Evolutionary conservation across 2,797 vertebrate species (phyloP), one percentile per base, ranked within the genome.

Genomic region (Chelmon rostratus): DNA sequence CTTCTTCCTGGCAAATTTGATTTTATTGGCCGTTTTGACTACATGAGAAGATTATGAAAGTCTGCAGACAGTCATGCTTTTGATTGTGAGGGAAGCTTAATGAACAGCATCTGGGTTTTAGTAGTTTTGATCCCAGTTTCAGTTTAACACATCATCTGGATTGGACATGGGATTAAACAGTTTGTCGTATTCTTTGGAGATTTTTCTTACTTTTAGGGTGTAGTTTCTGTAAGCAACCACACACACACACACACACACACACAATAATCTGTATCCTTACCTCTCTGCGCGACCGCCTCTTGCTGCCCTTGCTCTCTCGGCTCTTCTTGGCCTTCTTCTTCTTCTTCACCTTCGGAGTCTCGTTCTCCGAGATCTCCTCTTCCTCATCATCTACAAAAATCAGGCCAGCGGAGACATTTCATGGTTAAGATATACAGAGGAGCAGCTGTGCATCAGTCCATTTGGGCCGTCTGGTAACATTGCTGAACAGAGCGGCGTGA

Each of bases 311-410:
- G 82, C 97, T 97, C 90, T 99, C 98, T 54, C 96, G 95, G 78
- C 96, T 95, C 92, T 99, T 99, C 93, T 99, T 99, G 57, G 98
- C 97, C 74, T 99, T 99, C 79, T 99, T 99, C 92, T 99, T 99
- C 92, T 99, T 99, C 89, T 98, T 99, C 89, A 99, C 97, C 91
- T 99, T 99, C 13, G 96, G 98, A 31, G 97, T 92, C 81, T 99
- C 98, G 10, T 92, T 96, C 88, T 99, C 98, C 0, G 98, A 99
- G 78, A 99, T 92, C 68, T 99, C 98, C 82, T 98, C 98, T 19
- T 99, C 98, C 23, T 99, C 97, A 21, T 98, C 97, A 50, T 97
- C 97, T 98, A 74, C 47, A 21, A 59, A 21, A 59, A 38, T 21
- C 23, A 47, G 46, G 40, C 21, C 72, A 76, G 15, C 3, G 6